phyloP scores from a whole-genome alignment of 2,113 vertebrate genomes.

The Pelmatolapia mariae region DNA sequence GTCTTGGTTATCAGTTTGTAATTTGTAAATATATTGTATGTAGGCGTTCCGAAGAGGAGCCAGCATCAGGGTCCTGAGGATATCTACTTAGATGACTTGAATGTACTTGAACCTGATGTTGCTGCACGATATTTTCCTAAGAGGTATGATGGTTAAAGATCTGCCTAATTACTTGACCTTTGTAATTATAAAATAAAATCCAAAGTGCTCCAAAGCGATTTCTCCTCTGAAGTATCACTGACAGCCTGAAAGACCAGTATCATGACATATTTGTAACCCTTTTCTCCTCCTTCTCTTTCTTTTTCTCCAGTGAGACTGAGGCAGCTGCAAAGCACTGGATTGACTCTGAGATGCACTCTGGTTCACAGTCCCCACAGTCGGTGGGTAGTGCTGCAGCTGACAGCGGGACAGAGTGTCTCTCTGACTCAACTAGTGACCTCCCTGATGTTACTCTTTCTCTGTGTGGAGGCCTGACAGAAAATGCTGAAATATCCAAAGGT shows the following conservation, averaged over 20 bases:
- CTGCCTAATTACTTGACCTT: background rate
- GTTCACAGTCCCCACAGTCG: slow-evolving; percentile 94
- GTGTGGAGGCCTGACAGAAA: slow-evolving; percentile 92
- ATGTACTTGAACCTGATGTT: slow-evolving; percentile 91
- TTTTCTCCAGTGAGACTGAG: slow-evolving; percentile 79
- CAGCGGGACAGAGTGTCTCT: slow-evolving; percentile 96
- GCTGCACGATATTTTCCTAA: slow-evolving; percentile 97
- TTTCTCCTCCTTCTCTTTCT: background rate
- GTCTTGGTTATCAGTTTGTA: background rate
- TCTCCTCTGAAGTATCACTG: background rate
- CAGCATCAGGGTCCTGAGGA: slow-evolving; percentile 97
- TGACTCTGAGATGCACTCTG: slow-evolving; percentile 83
- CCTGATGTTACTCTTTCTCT: slow-evolving; percentile 96
- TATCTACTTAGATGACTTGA: slow-evolving; percentile 96
- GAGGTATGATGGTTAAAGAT: slow-evolving; percentile 68
- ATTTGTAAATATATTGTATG: background rate
- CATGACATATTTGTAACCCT: background rate
- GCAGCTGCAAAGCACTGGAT: slow-evolving; percentile 85
- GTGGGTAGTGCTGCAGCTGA: slow-evolving; percentile 94
- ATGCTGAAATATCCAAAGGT: slow-evolving; percentile 97
- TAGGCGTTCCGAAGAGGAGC: slow-evolving; percentile 92
- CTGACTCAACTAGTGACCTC: slow-evolving; percentile 91
- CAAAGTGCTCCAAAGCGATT: background rate
- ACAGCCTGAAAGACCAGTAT: background rate
- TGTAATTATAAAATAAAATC: background rate